Conservation (phyloP, 2,888 invertebrate genomes). For the Melieria omissa region DNA sequence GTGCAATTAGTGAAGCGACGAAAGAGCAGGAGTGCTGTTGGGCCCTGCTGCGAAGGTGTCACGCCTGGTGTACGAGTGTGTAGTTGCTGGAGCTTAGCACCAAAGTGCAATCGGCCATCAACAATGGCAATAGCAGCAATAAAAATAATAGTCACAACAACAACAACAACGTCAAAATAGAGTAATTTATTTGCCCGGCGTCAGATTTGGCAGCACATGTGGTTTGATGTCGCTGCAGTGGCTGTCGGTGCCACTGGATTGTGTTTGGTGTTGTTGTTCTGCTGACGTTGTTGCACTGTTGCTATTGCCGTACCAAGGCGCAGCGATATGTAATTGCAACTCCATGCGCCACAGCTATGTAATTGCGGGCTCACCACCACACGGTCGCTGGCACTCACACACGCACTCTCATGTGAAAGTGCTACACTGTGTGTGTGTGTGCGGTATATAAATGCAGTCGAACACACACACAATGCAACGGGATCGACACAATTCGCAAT, state of each 20-base stretch:
- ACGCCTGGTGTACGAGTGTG: conserved; percentile 1
- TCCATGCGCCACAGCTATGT: conserved; percentile 10
- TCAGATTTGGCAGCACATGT: conserved; percentile 47
- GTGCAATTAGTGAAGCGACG: background rate
- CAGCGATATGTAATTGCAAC: background rate
- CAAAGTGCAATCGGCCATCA: conserved; percentile 39
- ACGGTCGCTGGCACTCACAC: background rate
- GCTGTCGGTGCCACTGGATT: background rate
- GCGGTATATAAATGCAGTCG: background rate
- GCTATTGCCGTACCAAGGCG: conserved; percentile 7
- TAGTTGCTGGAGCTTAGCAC: background rate
- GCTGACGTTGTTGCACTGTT: conserved; percentile 28
- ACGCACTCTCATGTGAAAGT: background rate
- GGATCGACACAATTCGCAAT: conserved; percentile 25
- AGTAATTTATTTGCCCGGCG: conserved; percentile 55
- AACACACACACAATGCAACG: background rate
- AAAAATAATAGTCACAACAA: conserved; percentile 17
- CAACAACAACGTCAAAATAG: conserved; percentile 44
- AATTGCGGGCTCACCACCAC: background rate
- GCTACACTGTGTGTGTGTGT: background rate
- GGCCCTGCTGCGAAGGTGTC: background rate
- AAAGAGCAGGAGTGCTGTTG: background rate
- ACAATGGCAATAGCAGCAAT: conserved; percentile 25
- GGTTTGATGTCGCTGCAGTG: conserved; percentile 43
- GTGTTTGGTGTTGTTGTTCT: conserved; percentile 20